Evolutionary conservation across 2,888 invertebrate species (phyloP).

Genomic region (Rhopalosiphum nymphaeae): DNA sequence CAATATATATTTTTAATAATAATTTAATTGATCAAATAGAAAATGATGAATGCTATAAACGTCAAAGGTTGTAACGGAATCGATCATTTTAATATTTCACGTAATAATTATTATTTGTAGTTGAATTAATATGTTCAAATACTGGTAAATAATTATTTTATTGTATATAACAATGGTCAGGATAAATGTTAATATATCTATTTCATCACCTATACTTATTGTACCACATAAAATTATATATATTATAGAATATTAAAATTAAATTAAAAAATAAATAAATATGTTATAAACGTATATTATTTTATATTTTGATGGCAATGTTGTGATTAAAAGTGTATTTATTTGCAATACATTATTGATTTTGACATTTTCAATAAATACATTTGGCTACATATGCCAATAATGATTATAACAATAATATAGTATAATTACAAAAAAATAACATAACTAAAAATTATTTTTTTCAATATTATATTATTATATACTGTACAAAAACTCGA

Average conservation of each 20-base stretch:
- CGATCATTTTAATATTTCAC: background rate
- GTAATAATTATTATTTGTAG: background rate
- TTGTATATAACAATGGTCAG: background rate
- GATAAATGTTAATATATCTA: background rate
- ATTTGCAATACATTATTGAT: background rate
- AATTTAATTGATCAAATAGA: background rate
- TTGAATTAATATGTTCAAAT: background rate
- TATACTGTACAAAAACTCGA: background rate
- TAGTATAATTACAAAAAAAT: background rate
- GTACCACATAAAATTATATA: background rate
- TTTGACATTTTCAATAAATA: background rate
- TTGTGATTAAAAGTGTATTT: background rate
- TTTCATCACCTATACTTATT: background rate
- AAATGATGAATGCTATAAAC: background rate
- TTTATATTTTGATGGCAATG: no score
- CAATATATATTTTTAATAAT: background rate
- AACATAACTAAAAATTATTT: background rate
- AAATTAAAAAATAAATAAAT: background rate
- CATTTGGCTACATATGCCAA: background rate
- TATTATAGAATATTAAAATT: background rate
- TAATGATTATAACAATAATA: background rate
- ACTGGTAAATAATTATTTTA: background rate
- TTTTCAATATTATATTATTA: background rate
- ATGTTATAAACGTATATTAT: no score
- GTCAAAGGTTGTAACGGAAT: background rate